Conservation (phyloP, 2,888 invertebrate genomes). For the Acrobasis suavella region DNA sequence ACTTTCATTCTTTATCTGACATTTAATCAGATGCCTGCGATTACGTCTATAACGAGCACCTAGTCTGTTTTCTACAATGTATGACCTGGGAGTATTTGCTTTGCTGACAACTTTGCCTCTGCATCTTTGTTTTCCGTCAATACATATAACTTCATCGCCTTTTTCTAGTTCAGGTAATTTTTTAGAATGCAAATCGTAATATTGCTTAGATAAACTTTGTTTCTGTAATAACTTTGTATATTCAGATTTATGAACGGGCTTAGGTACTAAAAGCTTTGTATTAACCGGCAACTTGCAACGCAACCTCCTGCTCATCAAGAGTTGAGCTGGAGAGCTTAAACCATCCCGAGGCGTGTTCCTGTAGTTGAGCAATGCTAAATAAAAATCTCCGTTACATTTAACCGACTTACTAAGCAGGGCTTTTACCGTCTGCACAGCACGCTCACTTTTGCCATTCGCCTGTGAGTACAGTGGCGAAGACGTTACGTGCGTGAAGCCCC, state of each 20-base stretch:
- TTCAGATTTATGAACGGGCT: not conserved
- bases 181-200: not conserved
- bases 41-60: constrained; percentile 3
- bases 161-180: not conserved
- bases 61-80: not conserved
- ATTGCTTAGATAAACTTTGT: not conserved
- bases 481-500: constrained; percentile 32
- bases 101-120: not conserved
- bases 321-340: not conserved
- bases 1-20: not conserved
- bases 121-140: not conserved
- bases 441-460: not conserved
- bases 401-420: not conserved
- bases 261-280: not conserved
- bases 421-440: not conserved
- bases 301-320: not conserved
- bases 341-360: not conserved
- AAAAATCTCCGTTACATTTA: not conserved
- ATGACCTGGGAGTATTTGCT: constrained; percentile 1
- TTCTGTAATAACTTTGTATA: not conserved
- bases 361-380: not conserved
- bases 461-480: constrained; percentile 24
- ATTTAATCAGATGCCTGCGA: not conserved
- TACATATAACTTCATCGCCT: not conserved
- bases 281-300: not conserved